Evolutionary conservation across 2,113 vertebrate genomes (phyloP).

Genomic region (Silurus asotus): DNA sequence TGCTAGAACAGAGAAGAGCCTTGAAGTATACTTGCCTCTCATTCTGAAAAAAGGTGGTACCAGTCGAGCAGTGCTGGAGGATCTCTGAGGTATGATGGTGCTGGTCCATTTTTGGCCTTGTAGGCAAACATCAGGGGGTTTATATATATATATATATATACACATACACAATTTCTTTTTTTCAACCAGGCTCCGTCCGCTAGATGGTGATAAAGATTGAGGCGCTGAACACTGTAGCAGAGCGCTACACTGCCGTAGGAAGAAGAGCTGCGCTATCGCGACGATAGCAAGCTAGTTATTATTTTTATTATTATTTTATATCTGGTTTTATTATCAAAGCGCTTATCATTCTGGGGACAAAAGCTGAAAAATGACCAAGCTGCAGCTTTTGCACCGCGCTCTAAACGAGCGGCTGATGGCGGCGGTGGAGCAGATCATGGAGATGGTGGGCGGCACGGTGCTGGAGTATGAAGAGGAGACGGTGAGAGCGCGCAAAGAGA

Average conservation of each 20-base stretch:
- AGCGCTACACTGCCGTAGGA: constrained; percentile 2
- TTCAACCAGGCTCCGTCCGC: neutral
- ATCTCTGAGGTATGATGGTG: too few species aligned
- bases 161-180: too few species aligned
- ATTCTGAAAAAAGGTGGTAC: too few species aligned
- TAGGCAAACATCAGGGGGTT: too few species aligned
- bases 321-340: neutral
- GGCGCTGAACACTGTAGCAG: too few species aligned
- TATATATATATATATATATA: too few species aligned
- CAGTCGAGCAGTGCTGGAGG: too few species aligned
- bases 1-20: too few species aligned
- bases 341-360: neutral
- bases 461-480: constrained; percentile 60
- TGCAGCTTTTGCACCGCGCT: constrained; percentile 52
- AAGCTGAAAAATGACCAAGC: constrained; percentile 47
- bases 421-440: constrained; percentile 58
- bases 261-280: constrained; percentile 42
- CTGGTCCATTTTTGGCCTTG: too few species aligned
- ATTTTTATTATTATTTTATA: neutral
- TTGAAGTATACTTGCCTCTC: too few species aligned
- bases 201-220: neutral
- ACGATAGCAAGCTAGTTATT: constrained; percentile 6
- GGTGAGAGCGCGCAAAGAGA: constrained; percentile 52
- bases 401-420: constrained; percentile 57
- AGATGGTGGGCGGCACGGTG: constrained; percentile 56